Evolutionary conservation across 2,113 vertebrate genomes (phyloP), one percentile per base, ranked within the genome.

Genomic region (Fukomys damarensis): DNA sequence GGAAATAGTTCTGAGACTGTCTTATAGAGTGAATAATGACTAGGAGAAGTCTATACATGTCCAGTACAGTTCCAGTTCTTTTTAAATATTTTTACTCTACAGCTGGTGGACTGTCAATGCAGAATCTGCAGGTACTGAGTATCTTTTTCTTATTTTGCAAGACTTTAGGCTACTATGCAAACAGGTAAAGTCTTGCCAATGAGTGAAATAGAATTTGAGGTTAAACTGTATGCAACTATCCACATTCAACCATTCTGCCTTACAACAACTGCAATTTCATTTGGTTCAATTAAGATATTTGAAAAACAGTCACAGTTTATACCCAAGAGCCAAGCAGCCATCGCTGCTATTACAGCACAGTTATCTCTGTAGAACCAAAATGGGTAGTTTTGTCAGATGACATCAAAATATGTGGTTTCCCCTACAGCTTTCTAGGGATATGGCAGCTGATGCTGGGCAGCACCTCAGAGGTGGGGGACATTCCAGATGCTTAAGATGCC

Each of bases 221-320:
- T 43, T 38, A 26, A 66, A 32, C 14, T 16, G 13, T 1, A 28
- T 0, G 8, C 35, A n/a, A 54, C 10, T 3, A 10, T 54, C 38
- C 80, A 76, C n/a, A 28, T 7, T 19, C 28, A 61, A 24, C 5
- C 68, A 28, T 22, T 65, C 2, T 13, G 38, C 70, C 17, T 49
- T 4, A 16, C 7, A 35, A 11, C 49, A 28, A 22, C 9, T n/a
- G 1, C 19, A 19, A 0, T 32, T 80, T 38, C 28, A 16, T 12
- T 12, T 16, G 32, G 65, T 22, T 68, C 17, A 17, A 54, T 32
- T 13, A 2, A 13, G 66, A 7, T 0, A 10, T 2, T 0, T 1
- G 7, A 30, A 58, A 3, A 58, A 19, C 2, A 11, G 54, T 63
- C 59, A 16, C 2, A 54, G 20, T 7, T 9, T 4, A 0, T 1